A percentile compares a stretch with the other conserved stretches of the same genome.
Evolutionary conservation across 1,140 invertebrate species (phyloP).

Genomic region (Drosophila takahashii): DNA sequence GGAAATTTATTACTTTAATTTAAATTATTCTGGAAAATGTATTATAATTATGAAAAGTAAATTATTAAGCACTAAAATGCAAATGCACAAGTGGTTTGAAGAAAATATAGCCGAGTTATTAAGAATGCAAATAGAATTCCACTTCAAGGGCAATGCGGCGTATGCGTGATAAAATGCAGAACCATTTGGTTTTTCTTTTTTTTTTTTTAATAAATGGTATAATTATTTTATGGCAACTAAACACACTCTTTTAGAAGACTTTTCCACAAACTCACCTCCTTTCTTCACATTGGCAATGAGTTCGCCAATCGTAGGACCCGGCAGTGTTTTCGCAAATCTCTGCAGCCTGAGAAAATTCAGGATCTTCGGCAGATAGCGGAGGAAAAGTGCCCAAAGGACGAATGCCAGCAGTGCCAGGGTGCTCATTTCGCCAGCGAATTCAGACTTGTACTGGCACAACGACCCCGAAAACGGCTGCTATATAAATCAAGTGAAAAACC

Average conservation of each 20-base stretch:
- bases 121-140: not conserved
- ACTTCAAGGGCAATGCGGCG: conserved; percentile 8
- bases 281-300: conserved; percentile 75
- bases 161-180: conserved; percentile 18
- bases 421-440: conserved; percentile 47
- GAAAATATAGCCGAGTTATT: too few species aligned
- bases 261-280: conserved; percentile 55
- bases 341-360: conserved; percentile 54
- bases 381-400: conserved; percentile 72
- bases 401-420: conserved; percentile 68
- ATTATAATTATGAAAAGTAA: not conserved
- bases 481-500: not conserved
- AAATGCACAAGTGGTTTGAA: too few species aligned
- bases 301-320: conserved; percentile 67
- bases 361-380: conserved; percentile 66
- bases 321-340: conserved; percentile 61
- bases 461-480: not conserved
- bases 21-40: too few species aligned
- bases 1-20: not conserved
- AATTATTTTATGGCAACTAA: not conserved
- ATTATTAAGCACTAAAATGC: not conserved
- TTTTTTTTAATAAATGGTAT: too few species aligned
- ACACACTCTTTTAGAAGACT: not conserved
- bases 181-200: too few species aligned
- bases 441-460: not conserved